Conservation (phyloP, 2,113 vertebrate species). For the Ranitomeya variabilis region DNA sequence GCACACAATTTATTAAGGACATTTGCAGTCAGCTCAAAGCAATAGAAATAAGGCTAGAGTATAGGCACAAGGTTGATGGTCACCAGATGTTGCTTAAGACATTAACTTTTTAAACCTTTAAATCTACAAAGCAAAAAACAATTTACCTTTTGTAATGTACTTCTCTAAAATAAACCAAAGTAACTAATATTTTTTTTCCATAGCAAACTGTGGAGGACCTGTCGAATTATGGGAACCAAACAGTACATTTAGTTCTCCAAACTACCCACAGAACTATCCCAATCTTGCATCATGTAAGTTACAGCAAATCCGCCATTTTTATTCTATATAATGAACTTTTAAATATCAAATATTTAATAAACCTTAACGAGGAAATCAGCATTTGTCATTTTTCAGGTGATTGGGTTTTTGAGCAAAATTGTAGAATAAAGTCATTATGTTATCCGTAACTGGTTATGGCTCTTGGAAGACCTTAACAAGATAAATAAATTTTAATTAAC, state of each 20-base stretch:
- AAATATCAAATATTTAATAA: slow-evolving; percentile 27
- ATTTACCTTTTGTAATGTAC: no score
- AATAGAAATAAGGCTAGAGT: no score
- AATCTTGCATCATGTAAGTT: slow-evolving; percentile 83
- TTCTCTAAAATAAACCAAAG: no score
- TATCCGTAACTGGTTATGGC: slow-evolving; percentile 21
- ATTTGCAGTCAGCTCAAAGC: no score
- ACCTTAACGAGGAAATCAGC: background rate
- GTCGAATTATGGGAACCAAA: slow-evolving; percentile 87
- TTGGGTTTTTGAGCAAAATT: slow-evolving; percentile 30
- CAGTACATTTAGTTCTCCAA: slow-evolving; percentile 82
- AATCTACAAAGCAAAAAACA: background rate
- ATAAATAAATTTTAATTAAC: slow-evolving; percentile 50
- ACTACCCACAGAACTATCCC: slow-evolving; percentile 83
- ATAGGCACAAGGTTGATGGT: background rate
- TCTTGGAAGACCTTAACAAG: background rate
- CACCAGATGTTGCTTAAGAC: no score
- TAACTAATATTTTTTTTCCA: slow-evolving; percentile 47
- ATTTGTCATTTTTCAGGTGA: slow-evolving; percentile 24
- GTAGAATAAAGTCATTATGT: slow-evolving; percentile 31
- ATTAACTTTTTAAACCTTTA: no score
- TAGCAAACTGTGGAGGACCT: slow-evolving; percentile 90
- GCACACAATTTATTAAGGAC: no score
- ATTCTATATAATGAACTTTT: background rate
- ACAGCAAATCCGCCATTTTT: background rate